phyloP scores from a whole-genome alignment of 2,113 vertebrate genomes.

The Etheostoma spectabile region DNA sequence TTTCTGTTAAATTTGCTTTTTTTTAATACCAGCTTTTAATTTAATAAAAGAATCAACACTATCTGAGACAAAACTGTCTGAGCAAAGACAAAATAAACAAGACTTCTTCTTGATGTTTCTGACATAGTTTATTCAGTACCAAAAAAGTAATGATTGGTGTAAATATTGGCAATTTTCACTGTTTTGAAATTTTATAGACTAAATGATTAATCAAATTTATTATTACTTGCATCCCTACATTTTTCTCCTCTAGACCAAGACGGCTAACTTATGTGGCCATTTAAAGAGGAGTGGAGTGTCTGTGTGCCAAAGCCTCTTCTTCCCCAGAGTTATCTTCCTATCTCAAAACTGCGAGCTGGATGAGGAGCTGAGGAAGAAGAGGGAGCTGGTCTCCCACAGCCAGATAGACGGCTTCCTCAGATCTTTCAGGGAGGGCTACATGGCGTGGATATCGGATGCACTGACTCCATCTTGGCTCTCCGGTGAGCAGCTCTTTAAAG shows the following conservation, averaged over 20 bases:
- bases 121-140: neutral
- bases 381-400: conserved; percentile 77
- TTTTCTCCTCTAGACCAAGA: conserved; percentile 73
- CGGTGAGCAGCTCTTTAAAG: conserved; percentile 63
- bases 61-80: too few species aligned
- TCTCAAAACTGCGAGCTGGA: conserved; percentile 78
- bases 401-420: conserved; percentile 76
- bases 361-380: conserved; percentile 75
- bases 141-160: neutral
- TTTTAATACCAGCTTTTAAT: neutral
- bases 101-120: neutral
- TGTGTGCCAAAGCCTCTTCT: conserved; percentile 71
- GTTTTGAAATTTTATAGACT: neutral
- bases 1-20: neutral
- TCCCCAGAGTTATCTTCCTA: conserved; percentile 81
- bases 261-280: conserved; percentile 72
- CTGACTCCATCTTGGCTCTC: conserved; percentile 83
- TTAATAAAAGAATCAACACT: neutral
- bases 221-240: neutral
- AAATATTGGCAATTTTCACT: too few species aligned
- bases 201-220: neutral
- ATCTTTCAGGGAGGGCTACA: conserved; percentile 79
- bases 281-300: conserved; percentile 77
- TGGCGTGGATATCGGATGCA: conserved; percentile 79
- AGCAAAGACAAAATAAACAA: neutral